phyloP scores from a whole-genome alignment of 2,113 vertebrate genomes.

The Macquaria australasica region DNA sequence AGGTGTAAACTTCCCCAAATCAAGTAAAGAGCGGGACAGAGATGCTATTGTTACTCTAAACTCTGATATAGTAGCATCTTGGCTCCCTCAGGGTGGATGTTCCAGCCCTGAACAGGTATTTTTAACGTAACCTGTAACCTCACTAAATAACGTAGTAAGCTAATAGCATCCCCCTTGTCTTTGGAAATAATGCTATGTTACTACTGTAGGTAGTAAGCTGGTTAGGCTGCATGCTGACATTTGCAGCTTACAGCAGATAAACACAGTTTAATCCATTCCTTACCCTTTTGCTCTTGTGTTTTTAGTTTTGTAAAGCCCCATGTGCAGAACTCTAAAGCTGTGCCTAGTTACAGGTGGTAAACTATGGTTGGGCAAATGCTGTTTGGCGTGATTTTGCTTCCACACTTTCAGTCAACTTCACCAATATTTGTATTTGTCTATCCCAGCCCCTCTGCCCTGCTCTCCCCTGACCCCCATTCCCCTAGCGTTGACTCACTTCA shows the following conservation, averaged over 20 bases:
- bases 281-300: background rate
- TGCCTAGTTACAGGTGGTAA: background rate
- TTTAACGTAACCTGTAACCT: background rate
- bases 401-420: background rate
- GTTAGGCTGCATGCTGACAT: background rate
- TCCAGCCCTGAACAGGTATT: background rate
- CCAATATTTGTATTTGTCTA: background rate
- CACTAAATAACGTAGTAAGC: background rate
- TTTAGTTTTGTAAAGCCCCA: background rate
- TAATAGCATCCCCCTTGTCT: background rate
- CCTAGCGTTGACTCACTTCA: conserved; percentile 78
- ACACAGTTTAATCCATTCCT: background rate
- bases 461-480: background rate
- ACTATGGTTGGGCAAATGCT: background rate
- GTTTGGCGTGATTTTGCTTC: background rate
- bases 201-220: background rate
- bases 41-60: background rate
- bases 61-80: too few relatives aligned
- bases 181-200: background rate
- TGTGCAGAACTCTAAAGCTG: background rate
- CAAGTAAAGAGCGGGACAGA: background rate
- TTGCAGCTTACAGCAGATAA: background rate
- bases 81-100: background rate
- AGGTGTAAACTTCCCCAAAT: background rate
- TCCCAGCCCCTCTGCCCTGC: background rate